These are phyloP conservation scores for Ceratitis capitata DNA, from an alignment of 1,140 invertebrate species.

Conservation along the genomic window DNA sequence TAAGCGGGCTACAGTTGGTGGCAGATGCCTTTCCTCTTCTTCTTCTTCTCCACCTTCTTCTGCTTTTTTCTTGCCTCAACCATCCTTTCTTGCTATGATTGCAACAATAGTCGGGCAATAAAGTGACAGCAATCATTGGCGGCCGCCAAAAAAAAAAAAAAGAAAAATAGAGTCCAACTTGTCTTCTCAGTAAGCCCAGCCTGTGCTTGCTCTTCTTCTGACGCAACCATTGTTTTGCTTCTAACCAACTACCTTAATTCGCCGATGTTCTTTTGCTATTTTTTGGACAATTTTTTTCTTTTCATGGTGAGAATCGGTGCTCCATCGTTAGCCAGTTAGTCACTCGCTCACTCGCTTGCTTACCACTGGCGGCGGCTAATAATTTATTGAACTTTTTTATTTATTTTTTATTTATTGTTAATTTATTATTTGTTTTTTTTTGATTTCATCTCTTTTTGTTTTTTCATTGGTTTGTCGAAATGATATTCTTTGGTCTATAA, in stretches of 20 bases:
- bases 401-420: no score
- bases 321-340: background rate
- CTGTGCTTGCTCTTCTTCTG: background rate
- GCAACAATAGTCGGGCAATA: constrained; percentile 4
- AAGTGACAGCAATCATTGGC: constrained; percentile 21
- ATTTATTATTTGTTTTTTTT: no score
- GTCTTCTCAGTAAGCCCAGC: background rate
- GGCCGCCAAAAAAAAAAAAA: no score
- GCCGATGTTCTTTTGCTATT: background rate
- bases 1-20: background rate
- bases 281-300: no score
- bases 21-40: background rate
- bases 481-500: constrained; percentile 5
- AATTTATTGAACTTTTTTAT: constrained; percentile 1
- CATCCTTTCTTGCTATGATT: background rate
- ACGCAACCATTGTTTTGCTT: background rate
- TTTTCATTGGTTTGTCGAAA: background rate
- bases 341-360: background rate
- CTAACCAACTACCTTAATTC: background rate
- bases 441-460: no score
- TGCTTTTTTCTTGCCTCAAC: background rate
- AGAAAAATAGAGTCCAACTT: background rate
- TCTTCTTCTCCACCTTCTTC: background rate
- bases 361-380: background rate
- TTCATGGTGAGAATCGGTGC: background rate